Percentiles rank a stretch among this genome's conserved stretches.
Evolutionary conservation across 2,888 invertebrate species (phyloP).

Genomic region (Mylabris sibirica): DNA sequence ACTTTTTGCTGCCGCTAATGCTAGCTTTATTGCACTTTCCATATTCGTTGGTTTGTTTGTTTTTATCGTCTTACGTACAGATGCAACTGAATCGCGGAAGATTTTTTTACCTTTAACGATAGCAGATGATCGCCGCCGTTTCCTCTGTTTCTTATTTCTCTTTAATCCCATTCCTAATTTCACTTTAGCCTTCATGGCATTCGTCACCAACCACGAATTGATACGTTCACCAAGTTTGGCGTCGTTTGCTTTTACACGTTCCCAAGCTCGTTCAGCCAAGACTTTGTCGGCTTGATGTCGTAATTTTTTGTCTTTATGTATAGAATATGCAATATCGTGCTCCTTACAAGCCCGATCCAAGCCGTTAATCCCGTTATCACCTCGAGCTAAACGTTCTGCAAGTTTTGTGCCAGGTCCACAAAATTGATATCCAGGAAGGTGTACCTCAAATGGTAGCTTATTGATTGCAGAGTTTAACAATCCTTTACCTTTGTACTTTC

Average conservation of each 20-base stretch:
- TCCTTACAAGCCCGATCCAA: conserved; percentile 50
- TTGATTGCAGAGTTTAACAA: conserved; percentile 34
- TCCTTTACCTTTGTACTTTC: conserved; percentile 23
- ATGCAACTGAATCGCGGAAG: conserved; percentile 15
- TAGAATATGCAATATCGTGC: conserved; percentile 51
- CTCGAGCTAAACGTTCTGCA: too few relatives aligned
- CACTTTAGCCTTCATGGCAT: conserved; percentile 49
- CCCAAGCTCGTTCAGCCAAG: conserved; percentile 49
- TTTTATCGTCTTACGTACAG: conserved; percentile 18
- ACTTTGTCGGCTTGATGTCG: conserved; percentile 53
- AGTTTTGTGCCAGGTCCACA: too few relatives aligned
- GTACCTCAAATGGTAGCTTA: conserved; percentile 38
- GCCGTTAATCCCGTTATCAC: conserved; percentile 50
- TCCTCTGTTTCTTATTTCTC: too few relatives aligned
- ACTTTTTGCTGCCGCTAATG: conserved; percentile 30
- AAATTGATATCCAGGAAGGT: too few relatives aligned
- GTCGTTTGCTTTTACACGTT: conserved; percentile 45
- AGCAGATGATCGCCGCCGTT: too few relatives aligned
- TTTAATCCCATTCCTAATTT: conserved; percentile 25
- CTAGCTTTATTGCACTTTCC: conserved; percentile 35
- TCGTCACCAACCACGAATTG: conserved; percentile 46
- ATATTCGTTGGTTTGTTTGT: conserved; percentile 23
- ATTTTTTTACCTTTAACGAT: conserved; percentile 2
- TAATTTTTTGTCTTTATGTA: conserved; percentile 33
- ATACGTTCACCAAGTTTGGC: conserved; percentile 49